Base-by-base conservation (phyloP, 1,140 invertebrate species). In the Drosophila auraria region DNA sequence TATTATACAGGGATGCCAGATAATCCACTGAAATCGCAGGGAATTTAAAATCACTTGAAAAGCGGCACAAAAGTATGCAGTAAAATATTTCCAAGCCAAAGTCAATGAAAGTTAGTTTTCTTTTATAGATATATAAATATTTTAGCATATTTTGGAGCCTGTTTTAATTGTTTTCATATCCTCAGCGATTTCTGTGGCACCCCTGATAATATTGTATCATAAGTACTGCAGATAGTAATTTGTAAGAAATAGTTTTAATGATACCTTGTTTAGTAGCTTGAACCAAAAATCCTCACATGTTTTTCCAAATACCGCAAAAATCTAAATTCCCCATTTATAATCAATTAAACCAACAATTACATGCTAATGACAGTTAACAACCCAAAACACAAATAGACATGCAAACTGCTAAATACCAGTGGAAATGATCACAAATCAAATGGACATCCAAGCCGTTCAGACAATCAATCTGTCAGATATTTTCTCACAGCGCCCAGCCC, bases 401-500 rank as follows among this genome's bases (percentile, higher is more conserved):
- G 68, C 68, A 56, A 69, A 30, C 23, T 42, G 40, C 30, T 14
- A 47, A 69, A 23, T 56, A 36, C 30, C 23, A 27, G 23, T 49
- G 66, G 20, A 38, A 69, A 71, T 71, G 5, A 71, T 69, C 50
- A 69, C 47, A 66, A 56, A 56, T 71, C 68, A 71, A 69, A 68
- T 56, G 23, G 38, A 59, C 14, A 6, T 30, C 27, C 27, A 30
- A 7, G 27, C 27, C 27, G 3, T 9, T 3, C 2, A 8, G 27
- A 17, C 68, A 71, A 71, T 71, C 64, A 71, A 40, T 47, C 33
- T 68, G 68, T 71, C 68, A 66, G 63, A 42, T n/a, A 63, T 66
- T 66, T 66, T 66, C 63, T 62, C 63, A 66, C 30, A 63, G 7
- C 30, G 33, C 58, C 63, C 59, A 63, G 40, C 63, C 63, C 63